Evolutionary conservation across 2,113 vertebrate genomes (phyloP), one percentile per base, ranked within the genome.

Genomic region (Thunnus maccoyii): DNA sequence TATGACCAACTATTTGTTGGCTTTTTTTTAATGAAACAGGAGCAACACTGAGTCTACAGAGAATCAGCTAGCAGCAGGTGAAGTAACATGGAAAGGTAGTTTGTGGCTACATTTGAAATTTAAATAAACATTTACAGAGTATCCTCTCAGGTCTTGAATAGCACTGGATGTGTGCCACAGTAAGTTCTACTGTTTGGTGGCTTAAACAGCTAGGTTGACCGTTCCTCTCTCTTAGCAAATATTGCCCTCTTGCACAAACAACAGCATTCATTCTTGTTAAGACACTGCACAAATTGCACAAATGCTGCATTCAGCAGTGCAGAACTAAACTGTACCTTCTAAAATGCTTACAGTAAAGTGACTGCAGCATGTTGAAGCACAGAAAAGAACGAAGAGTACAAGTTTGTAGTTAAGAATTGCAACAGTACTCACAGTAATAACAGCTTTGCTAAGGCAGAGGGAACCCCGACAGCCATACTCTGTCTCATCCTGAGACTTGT

Each of bases 401-500:
- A 22, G 22, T 50, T 46, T 66, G 18, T 16, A 36, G 32, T 12
- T 46, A 73, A 51, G 63, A 18, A 47, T 44, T 8, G 18, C 12
- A 55, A 5, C 0, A 1, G 65, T 78, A 92, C 97, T 97, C 94
- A 99, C 98, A 65, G 96, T 97, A 91, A 99, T 97, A 62, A 97
- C 95, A 77, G 98, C 98, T 86, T 99, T 99, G 95, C 96, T 99
- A 32, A 99, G 96, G 87, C 97, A 99, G 80, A 99, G 97, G 50
- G 98, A 98, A n/a, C 98, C 98, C 82, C 98, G 95, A 68, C 98
- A 99, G 84, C 98, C 98, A 8, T 97, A 99, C 63, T 99, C 98
- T 0, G 96, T 97, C 94, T 99, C 98, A 76, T 99, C 97, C 93
- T 98, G 97, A 75, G 97, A 98, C 91, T 98, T 99, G 94, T 98